Base-by-base conservation (phyloP, 2,888 invertebrate genomes). In the Tachina fera region DNA sequence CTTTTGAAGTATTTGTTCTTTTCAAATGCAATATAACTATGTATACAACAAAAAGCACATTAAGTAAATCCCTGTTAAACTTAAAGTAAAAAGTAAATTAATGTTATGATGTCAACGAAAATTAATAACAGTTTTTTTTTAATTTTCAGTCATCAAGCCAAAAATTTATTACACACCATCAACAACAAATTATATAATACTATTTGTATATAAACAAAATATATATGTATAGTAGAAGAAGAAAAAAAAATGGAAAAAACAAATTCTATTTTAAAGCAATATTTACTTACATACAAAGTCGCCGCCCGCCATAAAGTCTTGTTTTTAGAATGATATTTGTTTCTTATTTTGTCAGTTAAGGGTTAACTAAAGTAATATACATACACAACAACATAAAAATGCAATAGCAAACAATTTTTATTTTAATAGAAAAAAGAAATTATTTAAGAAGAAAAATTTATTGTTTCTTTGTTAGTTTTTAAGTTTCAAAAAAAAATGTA, bases 261-360 rank as follows among this genome's bases (percentile, higher is more conserved):
- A 51, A 80, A 65, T 80, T 80, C 67, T 83, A 63, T 75, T 80
- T 86, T 86, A 80, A 86, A 86, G 72, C 83, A 86, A 83, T 79
- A 76, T 65, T 76, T 80, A 75, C 53, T 68, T 75, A 75, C 51
- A 83, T 13, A 75, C 39, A 53, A 56, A 79, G 86, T 79, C 83
- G 86, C 83, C 86, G 86, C 86, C 86, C 83, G 86, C 85, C 85
- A 81, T 86, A 79, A 71, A 81, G 45, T 80, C 19, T 83, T 86
- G 86, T 83, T 86, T 49, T 76, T 61, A 83, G 76, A 80, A 68
- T 71, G 39, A 63, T 76, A 71, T 83, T 80, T 80, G 56, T 80
- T 80, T 86, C 63, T 79, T 65, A 65, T 68, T 74, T 75, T 53
- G 53, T 43, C 31, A 53, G 49, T 63, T 67, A 76, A 79, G 71